Evolutionary conservation across 2,888 invertebrate species (phyloP).

Genomic region (Leptinotarsa peninsularis): DNA sequence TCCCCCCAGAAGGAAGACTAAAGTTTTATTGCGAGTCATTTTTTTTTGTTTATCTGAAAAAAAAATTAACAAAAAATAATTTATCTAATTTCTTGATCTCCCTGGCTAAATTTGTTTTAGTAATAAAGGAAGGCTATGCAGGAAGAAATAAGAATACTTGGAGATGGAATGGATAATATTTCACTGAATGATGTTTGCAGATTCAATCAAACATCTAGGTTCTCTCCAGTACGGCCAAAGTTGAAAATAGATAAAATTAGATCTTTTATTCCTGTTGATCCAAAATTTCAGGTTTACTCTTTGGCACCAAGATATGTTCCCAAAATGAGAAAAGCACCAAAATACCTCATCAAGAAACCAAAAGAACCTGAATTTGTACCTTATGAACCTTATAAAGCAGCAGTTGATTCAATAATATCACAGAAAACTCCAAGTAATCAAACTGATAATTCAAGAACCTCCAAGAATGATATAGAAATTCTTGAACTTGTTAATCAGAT

Average conservation of each 20-base stretch:
- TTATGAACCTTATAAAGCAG: constrained; percentile 89
- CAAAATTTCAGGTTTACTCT: constrained; percentile 71
- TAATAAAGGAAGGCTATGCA: constrained; percentile 25
- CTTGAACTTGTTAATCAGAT: constrained; percentile 77
- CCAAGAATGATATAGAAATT: constrained; percentile 67
- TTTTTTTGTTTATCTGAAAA: no score
- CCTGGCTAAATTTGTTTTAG: not conserved
- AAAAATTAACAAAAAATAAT: no score
- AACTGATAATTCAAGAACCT: constrained; percentile 56
- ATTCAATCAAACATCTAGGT: not conserved
- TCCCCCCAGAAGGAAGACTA: no score
- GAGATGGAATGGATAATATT: constrained; percentile 53
- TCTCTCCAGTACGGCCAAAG: constrained; percentile 24
- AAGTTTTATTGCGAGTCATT: no score
- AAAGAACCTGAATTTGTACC: constrained; percentile 87
- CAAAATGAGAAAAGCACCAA: constrained; percentile 70
- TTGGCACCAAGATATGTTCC: constrained; percentile 74
- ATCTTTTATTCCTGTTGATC: constrained; percentile 60
- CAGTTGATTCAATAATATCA: constrained; percentile 82
- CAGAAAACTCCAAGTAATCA: constrained; percentile 34
- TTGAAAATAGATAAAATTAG: constrained; percentile 47
- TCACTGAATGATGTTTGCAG: constrained; percentile 15
- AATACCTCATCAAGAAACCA: constrained; percentile 68
- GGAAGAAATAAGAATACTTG: constrained; percentile 47
- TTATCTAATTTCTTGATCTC: no score